phyloP scores from a whole-genome alignment of 2,888 invertebrate genomes.

The Apocheima hispidaria region DNA sequence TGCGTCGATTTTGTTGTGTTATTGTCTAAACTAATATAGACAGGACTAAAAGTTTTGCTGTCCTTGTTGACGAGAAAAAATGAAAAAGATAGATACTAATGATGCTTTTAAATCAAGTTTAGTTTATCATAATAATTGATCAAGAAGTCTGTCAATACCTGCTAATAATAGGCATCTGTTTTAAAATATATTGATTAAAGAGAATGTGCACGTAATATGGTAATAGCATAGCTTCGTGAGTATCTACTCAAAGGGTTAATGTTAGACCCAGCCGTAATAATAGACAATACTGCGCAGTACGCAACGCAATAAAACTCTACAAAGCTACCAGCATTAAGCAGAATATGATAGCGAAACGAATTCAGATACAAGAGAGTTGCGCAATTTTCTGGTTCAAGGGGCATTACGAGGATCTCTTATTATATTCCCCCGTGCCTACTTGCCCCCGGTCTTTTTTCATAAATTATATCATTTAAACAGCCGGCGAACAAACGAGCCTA shows the following conservation, averaged over 20 bases:
- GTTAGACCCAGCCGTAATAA: slow-evolving; percentile 24
- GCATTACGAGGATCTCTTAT: slow-evolving; percentile 57
- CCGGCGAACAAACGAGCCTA: slow-evolving; percentile 59
- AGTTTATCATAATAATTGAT: too few species aligned
- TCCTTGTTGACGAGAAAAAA: too few species aligned
- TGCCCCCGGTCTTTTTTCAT: slow-evolving; percentile 50
- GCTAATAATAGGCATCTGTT: too few species aligned
- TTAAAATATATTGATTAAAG: not conserved
- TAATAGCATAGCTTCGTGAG: not conserved
- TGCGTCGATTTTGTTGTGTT: too few species aligned
- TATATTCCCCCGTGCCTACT: slow-evolving; percentile 50
- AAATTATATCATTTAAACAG: slow-evolving; percentile 64
- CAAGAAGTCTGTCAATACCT: too few species aligned
- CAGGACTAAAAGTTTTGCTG: too few species aligned
- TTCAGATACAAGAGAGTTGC: slow-evolving; percentile 55
- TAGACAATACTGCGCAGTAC: slow-evolving; percentile 30
- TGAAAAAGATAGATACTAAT: too few species aligned
- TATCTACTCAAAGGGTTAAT: slow-evolving; percentile 3
- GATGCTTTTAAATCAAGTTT: not conserved
- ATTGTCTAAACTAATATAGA: too few species aligned
- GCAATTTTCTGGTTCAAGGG: slow-evolving; percentile 60
- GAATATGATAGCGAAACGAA: slow-evolving; percentile 50
- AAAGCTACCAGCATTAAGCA: slow-evolving; percentile 40
- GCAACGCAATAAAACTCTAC: slow-evolving; percentile 30
- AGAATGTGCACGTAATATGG: slow-evolving; percentile 3